phyloP scores from a whole-genome alignment of 2,888 invertebrate genomes.

The Torymus auratus region DNA sequence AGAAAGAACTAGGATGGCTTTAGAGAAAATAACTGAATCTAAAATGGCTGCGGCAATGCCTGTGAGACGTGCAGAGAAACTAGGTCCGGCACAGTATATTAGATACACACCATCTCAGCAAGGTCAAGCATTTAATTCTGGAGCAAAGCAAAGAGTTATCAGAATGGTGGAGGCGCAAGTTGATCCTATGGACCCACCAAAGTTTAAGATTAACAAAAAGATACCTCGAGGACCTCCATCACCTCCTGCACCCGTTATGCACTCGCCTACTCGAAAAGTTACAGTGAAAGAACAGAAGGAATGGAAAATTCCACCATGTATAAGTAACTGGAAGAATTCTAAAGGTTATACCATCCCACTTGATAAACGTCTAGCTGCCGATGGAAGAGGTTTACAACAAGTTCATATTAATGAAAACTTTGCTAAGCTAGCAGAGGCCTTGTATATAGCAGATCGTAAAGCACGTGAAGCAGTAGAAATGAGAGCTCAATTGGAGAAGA shows the following conservation, averaged over 20 bases:
- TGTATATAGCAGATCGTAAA: constrained; percentile 98
- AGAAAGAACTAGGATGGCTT: constrained; percentile 90
- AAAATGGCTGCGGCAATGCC: constrained; percentile 98
- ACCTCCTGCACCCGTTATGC: constrained; percentile 98
- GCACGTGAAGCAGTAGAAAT: constrained; percentile 98
- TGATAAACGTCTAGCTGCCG: constrained; percentile 98
- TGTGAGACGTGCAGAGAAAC: constrained; percentile 94
- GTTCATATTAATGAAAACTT: constrained; percentile 99
- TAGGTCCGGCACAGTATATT: constrained; percentile 96
- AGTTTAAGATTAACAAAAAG: constrained; percentile 98
- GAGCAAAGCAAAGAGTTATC: constrained; percentile 98
- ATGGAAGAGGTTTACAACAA: constrained; percentile 97
- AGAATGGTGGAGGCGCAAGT: constrained; percentile 95
- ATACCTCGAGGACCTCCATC: constrained; percentile 99
- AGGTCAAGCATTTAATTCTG: constrained; percentile 95
- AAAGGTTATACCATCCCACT: constrained; percentile 98
- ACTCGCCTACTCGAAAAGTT: constrained; percentile 97
- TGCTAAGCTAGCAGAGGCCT: constrained; percentile 97
- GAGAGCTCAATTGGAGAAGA: constrained; percentile 95
- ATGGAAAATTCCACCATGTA: constrained; percentile 99
- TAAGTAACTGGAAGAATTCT: constrained; percentile 99
- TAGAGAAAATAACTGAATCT: constrained; percentile 91
- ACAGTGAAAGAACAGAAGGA: constrained; percentile 99
- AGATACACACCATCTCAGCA: constrained; percentile 99
- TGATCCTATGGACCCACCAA: constrained; percentile 99